phyloP scores from a whole-genome alignment of 2,113 vertebrate genomes.

The Brevimyrus niger region DNA sequence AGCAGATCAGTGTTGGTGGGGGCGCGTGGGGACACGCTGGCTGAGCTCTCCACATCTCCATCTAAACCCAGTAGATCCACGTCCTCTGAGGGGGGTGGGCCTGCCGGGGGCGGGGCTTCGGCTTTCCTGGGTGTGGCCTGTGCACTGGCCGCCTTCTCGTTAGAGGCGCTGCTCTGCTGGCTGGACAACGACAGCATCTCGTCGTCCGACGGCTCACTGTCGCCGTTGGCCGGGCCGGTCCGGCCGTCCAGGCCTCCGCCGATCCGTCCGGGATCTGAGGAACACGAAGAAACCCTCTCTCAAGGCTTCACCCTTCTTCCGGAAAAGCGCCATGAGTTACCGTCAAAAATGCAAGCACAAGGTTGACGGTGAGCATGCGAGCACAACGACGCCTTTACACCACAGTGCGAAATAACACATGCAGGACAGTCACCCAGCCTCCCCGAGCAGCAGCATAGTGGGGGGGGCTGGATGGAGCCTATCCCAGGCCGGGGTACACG shows the following conservation, averaged over 20 bases:
- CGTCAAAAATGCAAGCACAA: not conserved
- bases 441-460: not conserved
- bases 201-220: slow-evolving; percentile 94
- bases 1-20: slow-evolving; percentile 80
- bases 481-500: not conserved
- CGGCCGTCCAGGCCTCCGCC: slow-evolving; percentile 70
- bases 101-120: slow-evolving; percentile 52
- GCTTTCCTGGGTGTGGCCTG: slow-evolving; percentile 59
- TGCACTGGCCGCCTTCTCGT: slow-evolving; percentile 50
- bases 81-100: slow-evolving; percentile 61
- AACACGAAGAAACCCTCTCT: not conserved
- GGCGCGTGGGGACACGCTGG: slow-evolving; percentile 58
- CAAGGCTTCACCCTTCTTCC: not conserved
- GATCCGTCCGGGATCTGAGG: slow-evolving; percentile 62
- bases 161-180: slow-evolving; percentile 75
- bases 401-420: not conserved
- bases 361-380: not conserved
- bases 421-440: not conserved
- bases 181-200: slow-evolving; percentile 94
- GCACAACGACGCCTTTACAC: not conserved
- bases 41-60: slow-evolving; percentile 58
- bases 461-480: not conserved
- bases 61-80: slow-evolving; percentile 87
- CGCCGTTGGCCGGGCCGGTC: slow-evolving; percentile 72
- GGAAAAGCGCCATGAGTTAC: not conserved